phyloP scores from a whole-genome alignment of 2,113 vertebrate genomes.

The Poeciliopsis retropinna region DNA sequence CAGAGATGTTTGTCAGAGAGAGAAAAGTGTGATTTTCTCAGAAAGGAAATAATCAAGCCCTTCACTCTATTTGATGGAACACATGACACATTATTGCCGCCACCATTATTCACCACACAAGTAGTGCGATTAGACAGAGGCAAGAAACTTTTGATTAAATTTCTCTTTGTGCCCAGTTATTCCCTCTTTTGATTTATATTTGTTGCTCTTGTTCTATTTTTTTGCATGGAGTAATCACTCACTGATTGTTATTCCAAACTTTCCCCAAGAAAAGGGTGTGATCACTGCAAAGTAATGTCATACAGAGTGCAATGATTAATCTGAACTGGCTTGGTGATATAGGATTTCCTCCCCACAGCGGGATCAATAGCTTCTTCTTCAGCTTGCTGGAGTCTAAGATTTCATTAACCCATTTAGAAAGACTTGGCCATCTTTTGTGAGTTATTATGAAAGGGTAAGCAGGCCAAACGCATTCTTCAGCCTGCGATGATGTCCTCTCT shows the following conservation, averaged over 20 bases:
- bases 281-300: constrained; percentile 68
- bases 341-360: constrained; percentile 70
- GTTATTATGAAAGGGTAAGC: constrained; percentile 75
- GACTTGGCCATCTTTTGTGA: constrained; percentile 70
- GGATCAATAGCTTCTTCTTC: constrained; percentile 76
- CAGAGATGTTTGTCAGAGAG: constrained; percentile 54
- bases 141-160: constrained; percentile 65
- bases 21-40: constrained; percentile 50
- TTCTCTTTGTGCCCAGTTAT: constrained; percentile 50
- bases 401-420: constrained; percentile 82
- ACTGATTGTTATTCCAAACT: constrained; percentile 66
- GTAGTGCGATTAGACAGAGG: constrained; percentile 49
- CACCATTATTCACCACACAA: constrained; percentile 60
- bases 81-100: constrained; percentile 37
- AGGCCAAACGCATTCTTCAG: constrained; percentile 75
- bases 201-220: constrained; percentile 33
- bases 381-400: constrained; percentile 75
- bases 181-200: constrained; percentile 40
- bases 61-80: constrained; percentile 21
- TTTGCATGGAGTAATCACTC: constrained; percentile 68
- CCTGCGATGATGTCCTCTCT: constrained; percentile 50
- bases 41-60: constrained; percentile 58
- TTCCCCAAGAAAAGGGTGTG: constrained; percentile 56
- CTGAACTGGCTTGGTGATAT: constrained; percentile 71
- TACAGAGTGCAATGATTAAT: constrained; percentile 75